Evolutionary conservation across 1,140 invertebrate species (phyloP).

Genomic region (Amphibalanus amphitrite): DNA sequence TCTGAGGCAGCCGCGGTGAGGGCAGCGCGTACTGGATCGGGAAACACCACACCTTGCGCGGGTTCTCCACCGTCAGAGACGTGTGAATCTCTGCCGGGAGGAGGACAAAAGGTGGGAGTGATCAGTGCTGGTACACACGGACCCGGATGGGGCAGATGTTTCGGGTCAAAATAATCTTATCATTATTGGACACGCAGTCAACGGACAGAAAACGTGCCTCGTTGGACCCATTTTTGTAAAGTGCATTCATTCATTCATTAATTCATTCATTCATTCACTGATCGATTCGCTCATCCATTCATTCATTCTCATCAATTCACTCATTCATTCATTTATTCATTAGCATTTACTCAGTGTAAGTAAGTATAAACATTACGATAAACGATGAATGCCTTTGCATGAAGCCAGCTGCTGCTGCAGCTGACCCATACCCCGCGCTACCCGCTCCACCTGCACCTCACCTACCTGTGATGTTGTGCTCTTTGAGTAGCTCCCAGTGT

Average conservation of each 20-base stretch:
- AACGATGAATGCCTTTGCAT: neutral
- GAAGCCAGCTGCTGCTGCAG: neutral
- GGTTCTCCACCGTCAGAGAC: slow-evolving; percentile 1
- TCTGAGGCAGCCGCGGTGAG: slow-evolving; percentile 58
- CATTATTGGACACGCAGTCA: too few relatives aligned
- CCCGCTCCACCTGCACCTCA: neutral
- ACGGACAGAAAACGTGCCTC: too few relatives aligned
- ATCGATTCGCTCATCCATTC: too few relatives aligned
- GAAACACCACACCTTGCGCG: slow-evolving; percentile 83
- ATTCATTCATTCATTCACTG: too few relatives aligned
- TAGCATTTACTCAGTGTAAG: too few relatives aligned
- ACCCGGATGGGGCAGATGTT: too few relatives aligned
- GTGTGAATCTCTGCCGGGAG: slow-evolving; percentile 31
- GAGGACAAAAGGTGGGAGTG: neutral
- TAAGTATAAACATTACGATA: neutral
- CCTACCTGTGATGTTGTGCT: slow-evolving; percentile 52
- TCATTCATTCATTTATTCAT: too few relatives aligned
- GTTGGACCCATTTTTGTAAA: too few relatives aligned
- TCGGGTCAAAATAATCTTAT: too few relatives aligned
- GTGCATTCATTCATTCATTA: too few relatives aligned
- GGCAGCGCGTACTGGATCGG: slow-evolving; percentile 76
- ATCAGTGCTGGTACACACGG: too few relatives aligned
- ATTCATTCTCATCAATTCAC: too few relatives aligned
- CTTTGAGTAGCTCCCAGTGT: slow-evolving; percentile 64
- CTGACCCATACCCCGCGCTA: neutral